Evolutionary conservation across 1,140 invertebrate genomes (phyloP).

Genomic region (Sycophila sp.): DNA sequence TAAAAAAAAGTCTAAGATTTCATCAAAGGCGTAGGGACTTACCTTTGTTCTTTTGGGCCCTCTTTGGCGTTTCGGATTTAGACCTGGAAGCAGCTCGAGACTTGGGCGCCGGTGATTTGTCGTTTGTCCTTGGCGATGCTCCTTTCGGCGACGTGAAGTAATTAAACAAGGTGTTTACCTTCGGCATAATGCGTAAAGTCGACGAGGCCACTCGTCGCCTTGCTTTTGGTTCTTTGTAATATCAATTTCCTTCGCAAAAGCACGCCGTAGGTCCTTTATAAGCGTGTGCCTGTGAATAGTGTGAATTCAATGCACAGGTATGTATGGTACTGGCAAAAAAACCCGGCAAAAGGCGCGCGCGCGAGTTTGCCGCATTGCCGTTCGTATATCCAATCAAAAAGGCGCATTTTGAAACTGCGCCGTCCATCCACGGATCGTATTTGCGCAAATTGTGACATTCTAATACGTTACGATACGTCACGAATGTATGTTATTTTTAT

Average conservation of each 20-base stretch:
- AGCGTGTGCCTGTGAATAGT: no score
- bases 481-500: no score
- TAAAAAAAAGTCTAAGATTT: no score
- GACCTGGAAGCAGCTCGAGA: constrained; percentile 9
- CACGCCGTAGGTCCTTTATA: no score
- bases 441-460: no score
- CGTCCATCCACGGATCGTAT: no score
- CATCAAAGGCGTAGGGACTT: background rate
- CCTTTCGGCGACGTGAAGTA: constrained; percentile 58
- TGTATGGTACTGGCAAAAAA: background rate
- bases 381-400: no score
- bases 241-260: background rate
- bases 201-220: background rate
- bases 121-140: constrained; percentile 32
- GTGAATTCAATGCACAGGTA: no score
- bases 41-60: constrained; percentile 52
- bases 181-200: constrained; percentile 43
- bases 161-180: constrained; percentile 58
- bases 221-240: background rate
- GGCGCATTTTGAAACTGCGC: no score
- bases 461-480: no score
- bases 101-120: constrained; percentile 35
- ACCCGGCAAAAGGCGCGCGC: background rate
- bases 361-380: no score
- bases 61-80: constrained; percentile 50